Evolutionary conservation across 2,888 invertebrate species (phyloP), one percentile per base, ranked within the genome.

Genomic region (Nomada fucata): DNA sequence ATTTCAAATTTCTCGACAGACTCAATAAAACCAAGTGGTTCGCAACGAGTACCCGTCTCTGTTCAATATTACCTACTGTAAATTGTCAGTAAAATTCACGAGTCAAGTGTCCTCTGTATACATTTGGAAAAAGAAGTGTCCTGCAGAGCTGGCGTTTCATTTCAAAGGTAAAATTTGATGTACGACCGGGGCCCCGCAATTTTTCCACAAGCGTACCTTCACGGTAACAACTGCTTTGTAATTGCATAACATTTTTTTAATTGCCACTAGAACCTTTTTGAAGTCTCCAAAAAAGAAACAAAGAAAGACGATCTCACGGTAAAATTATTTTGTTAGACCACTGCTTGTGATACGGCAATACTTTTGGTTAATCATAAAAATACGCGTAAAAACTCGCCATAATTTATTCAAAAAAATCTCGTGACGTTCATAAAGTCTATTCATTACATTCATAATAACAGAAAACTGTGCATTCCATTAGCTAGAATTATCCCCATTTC

Each of bases 1-100:
- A 29, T 50, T n/a, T 7, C 10, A 52, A 52, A 71, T 23, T 61
- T 71, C 36, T 52, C 50, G 18, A 23, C 18, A 52, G 36, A 23
- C 60, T 61, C 71, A 52, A 61, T 71, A 61, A 71, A 71, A 71
- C 60, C 71, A 52, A 71, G 71, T 61, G 69, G 69, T 47, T 57
- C 69, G 69, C 36, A 52, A 71, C 60, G 42, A 53, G 71, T 18
- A 11, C 60, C 13, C 70, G 52, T 47, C 42, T 42, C 47, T 52
- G 18, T 18, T 64, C 55, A 76, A 63, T 61, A 47, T 63, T 55
- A 61, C 52, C 15, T 18, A n/a, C 15, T 4, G 52, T 69, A 52
- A 42, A 18, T 55, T 55, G 64, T n/a, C 42, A 50, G 61, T 76
- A 18, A 71, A 71, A 61, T 61, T 71, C 50, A 18, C n/a, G 61